Evolutionary conservation across 2,888 invertebrate genomes (phyloP).

Genomic region (Orthosia gothica): DNA sequence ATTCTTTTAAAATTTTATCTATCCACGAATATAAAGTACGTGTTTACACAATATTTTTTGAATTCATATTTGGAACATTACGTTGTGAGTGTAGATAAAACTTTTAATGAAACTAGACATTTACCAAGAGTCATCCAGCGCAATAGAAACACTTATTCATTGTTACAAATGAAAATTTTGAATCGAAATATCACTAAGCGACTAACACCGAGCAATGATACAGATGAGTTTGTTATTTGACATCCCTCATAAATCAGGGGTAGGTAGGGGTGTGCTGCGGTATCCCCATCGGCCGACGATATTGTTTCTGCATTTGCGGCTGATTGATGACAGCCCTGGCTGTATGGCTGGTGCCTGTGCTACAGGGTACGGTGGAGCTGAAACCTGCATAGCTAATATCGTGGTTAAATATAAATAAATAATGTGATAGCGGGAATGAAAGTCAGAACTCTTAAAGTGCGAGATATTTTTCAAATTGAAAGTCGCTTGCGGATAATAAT

Average conservation of each 20-base stretch:
- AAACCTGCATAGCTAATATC: conserved; percentile 25
- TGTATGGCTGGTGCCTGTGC: conserved; percentile 34
- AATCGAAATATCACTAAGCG: conserved; percentile 63
- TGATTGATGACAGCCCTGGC: conserved; percentile 81
- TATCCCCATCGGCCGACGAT: conserved; percentile 67
- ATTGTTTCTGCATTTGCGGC: conserved; percentile 85
- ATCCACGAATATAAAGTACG: no score
- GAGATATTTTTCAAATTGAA: background rate
- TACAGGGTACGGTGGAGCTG: background rate
- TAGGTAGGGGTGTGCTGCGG: conserved; percentile 54
- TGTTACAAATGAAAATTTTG: conserved; percentile 52
- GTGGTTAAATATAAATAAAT: conserved; percentile 19
- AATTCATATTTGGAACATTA: no score
- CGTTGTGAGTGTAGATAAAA: no score
- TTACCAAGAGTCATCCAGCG: conserved; percentile 7
- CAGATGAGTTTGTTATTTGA: conserved; percentile 74
- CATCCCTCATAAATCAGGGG: conserved; percentile 77
- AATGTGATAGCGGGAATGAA: background rate
- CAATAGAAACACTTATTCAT: conserved; percentile 30
- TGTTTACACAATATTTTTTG: no score
- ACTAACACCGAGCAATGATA: conserved; percentile 68
- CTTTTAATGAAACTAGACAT: background rate
- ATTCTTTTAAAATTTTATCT: no score
- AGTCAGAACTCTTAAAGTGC: background rate
- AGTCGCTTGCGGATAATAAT: background rate